Conservation (phyloP, 2,113 vertebrate species). For the Zosterops borbonicus region DNA sequence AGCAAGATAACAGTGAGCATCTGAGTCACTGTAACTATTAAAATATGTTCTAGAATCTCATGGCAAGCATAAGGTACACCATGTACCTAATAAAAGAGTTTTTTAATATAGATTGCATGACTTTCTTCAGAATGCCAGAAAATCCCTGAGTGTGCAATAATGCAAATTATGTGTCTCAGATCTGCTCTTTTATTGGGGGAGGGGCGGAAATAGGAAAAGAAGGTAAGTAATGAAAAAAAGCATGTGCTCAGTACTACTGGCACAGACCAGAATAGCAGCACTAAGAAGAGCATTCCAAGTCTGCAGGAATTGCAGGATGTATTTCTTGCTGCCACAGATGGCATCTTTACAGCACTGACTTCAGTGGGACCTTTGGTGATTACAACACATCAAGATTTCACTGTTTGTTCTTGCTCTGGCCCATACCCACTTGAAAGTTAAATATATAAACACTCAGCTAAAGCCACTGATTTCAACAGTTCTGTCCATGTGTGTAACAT, state of each 20-base stretch:
- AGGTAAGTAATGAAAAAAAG: background rate
- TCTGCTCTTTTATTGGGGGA: background rate
- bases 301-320: background rate
- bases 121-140: background rate
- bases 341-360: background rate
- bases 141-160: background rate
- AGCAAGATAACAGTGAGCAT: background rate
- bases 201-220: background rate
- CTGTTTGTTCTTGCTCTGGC: background rate
- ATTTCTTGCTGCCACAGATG: background rate
- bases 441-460: background rate
- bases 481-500: background rate
- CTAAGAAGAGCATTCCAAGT: background rate
- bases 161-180: background rate
- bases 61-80: background rate
- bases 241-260: background rate
- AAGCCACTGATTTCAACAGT: background rate
- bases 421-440: background rate
- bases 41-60: background rate
- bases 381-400: background rate
- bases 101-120: background rate
- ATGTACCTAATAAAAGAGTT: background rate
- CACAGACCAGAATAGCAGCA: background rate
- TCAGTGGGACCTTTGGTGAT: background rate
- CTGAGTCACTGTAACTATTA: background rate